Evolutionary conservation across 2,888 invertebrate species (phyloP).

Genomic region (Sesia apiformis): DNA sequence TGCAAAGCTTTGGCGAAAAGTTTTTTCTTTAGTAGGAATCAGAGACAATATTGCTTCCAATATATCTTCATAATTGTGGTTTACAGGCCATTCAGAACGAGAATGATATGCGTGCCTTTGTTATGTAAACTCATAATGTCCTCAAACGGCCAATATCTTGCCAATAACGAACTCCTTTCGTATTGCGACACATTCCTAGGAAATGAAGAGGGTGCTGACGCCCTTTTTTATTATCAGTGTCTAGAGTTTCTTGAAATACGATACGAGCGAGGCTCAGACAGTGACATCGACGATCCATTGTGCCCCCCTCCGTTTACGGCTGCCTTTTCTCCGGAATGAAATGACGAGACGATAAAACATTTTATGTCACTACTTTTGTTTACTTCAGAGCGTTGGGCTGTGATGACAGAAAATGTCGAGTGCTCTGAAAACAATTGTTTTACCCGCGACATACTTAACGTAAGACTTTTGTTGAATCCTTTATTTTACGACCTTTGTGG

Average conservation of each 20-base stretch:
- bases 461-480: background rate
- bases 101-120: background rate
- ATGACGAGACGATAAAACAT: conserved; percentile 49
- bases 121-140: background rate
- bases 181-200: conserved; percentile 5
- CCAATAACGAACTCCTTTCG: background rate
- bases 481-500: background rate
- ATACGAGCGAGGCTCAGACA: conserved; percentile 35
- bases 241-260: conserved; percentile 54
- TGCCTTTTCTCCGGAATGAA: conserved; percentile 20
- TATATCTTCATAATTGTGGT: no score
- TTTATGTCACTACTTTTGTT: conserved; percentile 57
- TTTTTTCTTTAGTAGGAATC: no score
- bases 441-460: conserved; percentile 18
- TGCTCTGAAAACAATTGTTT: conserved; percentile 30
- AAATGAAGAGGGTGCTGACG: conserved; percentile 16
- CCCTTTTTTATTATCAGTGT: conserved; percentile 42
- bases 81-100: background rate
- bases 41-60: no score
- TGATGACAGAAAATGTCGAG: conserved; percentile 27
- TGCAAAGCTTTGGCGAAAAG: no score
- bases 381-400: conserved; percentile 41
- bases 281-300: conserved; percentile 17
- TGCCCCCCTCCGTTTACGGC: conserved; percentile 17
- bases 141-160: background rate